Conservation (phyloP, 2,888 invertebrate genomes). For the Parochlus steinenii region DNA sequence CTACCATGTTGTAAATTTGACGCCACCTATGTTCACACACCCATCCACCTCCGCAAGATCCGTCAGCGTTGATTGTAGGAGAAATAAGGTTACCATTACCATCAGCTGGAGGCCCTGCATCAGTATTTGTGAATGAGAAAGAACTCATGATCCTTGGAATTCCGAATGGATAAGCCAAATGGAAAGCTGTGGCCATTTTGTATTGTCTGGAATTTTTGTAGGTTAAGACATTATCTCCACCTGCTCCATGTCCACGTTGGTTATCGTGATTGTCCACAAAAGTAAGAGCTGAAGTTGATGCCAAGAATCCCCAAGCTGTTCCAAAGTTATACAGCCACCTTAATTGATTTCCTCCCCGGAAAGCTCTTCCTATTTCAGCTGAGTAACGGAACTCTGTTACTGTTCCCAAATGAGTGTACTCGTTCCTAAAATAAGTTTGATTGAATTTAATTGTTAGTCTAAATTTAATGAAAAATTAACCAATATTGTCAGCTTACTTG, state of each 20-base stretch:
- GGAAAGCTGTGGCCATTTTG: slow-evolving; percentile 57
- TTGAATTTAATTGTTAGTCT: neutral
- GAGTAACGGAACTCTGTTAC: slow-evolving; percentile 50
- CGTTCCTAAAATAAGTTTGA: slow-evolving; percentile 23
- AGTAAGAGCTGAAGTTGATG: slow-evolving; percentile 38
- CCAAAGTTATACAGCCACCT: slow-evolving; percentile 34
- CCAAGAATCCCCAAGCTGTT: slow-evolving; percentile 32
- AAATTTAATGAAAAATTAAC: neutral
- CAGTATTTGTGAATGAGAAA: slow-evolving; percentile 39
- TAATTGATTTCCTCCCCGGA: slow-evolving; percentile 39
- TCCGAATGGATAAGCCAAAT: slow-evolving; percentile 54
- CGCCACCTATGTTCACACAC: slow-evolving; percentile 67
- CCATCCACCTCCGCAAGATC: slow-evolving; percentile 50
- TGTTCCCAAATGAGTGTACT: slow-evolving; percentile 35
- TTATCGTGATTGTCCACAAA: slow-evolving; percentile 78
- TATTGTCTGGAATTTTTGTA: slow-evolving; percentile 43
- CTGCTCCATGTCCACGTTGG: slow-evolving; percentile 39
- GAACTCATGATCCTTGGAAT: slow-evolving; percentile 68
- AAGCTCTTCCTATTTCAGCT: slow-evolving; percentile 36
- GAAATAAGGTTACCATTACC: slow-evolving; percentile 30
- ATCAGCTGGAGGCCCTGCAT: slow-evolving; percentile 37
- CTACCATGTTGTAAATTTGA: slow-evolving; percentile 55
- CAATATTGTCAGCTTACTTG: slow-evolving; percentile 3
- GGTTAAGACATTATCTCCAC: slow-evolving; percentile 37
- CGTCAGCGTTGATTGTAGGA: slow-evolving; percentile 41